phyloP scores from a whole-genome alignment of 2,797 vertebrate species.

The Taenioides sp. region DNA sequence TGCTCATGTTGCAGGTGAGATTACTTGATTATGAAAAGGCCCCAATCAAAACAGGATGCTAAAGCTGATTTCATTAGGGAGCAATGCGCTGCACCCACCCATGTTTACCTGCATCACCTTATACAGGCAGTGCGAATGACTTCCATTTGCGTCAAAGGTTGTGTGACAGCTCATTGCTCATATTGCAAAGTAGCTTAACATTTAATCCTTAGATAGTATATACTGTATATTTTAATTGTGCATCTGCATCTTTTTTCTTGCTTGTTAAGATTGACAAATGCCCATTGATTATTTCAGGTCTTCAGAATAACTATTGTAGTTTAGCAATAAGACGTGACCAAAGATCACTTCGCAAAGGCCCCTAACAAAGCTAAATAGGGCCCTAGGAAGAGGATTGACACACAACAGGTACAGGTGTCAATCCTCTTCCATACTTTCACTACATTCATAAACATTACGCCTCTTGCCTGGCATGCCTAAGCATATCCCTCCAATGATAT shows the following conservation, averaged over 20 bases:
- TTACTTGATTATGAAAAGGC: neutral
- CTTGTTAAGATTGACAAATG: neutral
- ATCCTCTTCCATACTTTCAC: too few relatives aligned
- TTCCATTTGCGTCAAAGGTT: neutral
- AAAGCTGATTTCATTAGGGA: neutral
- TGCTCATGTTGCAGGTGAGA: slow-evolving; percentile 91
- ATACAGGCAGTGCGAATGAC: neutral
- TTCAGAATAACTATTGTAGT: neutral
- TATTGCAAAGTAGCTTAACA: neutral
- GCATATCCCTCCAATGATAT: neutral
- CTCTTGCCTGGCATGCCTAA: neutral
- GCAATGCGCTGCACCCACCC: neutral
- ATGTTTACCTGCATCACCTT: neutral
- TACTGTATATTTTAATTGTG: neutral
- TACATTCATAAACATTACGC: neutral
- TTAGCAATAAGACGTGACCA: neutral
- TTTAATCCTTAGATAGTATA: neutral
- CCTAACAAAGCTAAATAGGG: neutral
- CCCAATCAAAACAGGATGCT: neutral
- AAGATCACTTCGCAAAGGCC: too few relatives aligned
- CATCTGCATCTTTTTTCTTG: neutral
- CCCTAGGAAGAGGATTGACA: too few relatives aligned
- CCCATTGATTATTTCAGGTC: neutral
- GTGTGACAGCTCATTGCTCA: neutral
- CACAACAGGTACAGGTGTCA: neutral